Evolutionary conservation across 2,113 vertebrate species (phyloP), one percentile per base, ranked within the genome.

Genomic region (Thamnaconus septentrionalis): DNA sequence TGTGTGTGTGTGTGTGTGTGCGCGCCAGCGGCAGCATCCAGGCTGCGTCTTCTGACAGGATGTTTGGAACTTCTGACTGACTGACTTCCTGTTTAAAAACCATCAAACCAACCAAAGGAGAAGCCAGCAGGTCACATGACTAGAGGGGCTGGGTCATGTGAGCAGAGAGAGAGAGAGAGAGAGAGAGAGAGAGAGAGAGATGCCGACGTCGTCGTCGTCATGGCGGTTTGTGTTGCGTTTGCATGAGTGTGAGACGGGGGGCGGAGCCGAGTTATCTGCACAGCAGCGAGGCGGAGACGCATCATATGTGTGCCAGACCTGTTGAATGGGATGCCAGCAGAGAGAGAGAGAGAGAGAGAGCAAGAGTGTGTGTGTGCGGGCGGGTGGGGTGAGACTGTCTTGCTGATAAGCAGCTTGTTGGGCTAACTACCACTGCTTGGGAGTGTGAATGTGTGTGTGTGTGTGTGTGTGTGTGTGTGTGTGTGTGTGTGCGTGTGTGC

Each of bases 361-460:
- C 46, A 51, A 49, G 53, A 64, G 67, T 58, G 67, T 51, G 57
- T 40, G 61, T 39, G 59, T 6, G 31, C 11, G 8, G 4, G 61
- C 51, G 76, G 64, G 82, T 77, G 84, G 76, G 82, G 80, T 79
- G 77, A 72, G 71, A 69, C 72, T 41, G 64, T 72, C 70, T 53
- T 68, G 61, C 78, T 82, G 81, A 84, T 80, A 83, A 84, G 85
- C 83, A 83, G 82, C 82, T 83, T 78, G 82, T 68, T 71, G 53
- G 69, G 63, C 61, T 44, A 83, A 85, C 83, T 80, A 85, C 75
- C 67, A 65, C 71, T 52, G 59, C 58, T 60, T 48, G 70, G 31
- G 52, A 39, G 71, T 53, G 55, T 66, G 57, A 56, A 59, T 61
- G 59, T 47, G 54, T 31, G 51, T n/a, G 66, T 56, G 62, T 52